Evolutionary conservation across 2,797 vertebrate species (phyloP), one percentile per base, ranked within the genome.

Genomic region (Cyprinella venusta): DNA sequence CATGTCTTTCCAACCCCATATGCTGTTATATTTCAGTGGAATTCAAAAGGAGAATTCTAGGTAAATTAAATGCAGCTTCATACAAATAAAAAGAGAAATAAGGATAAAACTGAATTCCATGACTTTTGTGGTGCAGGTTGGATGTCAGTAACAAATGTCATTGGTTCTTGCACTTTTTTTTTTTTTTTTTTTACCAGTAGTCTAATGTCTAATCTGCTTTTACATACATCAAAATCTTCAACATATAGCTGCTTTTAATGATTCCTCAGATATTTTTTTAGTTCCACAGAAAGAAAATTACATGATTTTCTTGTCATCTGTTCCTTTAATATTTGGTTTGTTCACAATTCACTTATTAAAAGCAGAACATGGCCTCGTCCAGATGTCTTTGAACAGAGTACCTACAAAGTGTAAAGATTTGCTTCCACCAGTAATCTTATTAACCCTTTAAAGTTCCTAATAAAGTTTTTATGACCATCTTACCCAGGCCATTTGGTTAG

Each of bases 401-500:
- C 15, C 13, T 61, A 26, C 61, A 40, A 59, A 59, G 36, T 40
- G 8, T 42, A 76, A 76, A 76, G 13, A 8, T 65, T 36, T 65
- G 16, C 30, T 36, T 21, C 54, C 61, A 76, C 36, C 36, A 40
- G n/a, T 40, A 59, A n/a, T 16, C n/a, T 40, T 26, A 26, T 76
- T 61, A 76, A 26, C n/a, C 33, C 21, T 56, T 75, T 75, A 56
- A 38, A 75, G 19, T 75, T 54, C 50, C 52, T 38, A 65, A 19
- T 78, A 6, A 59, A 19, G 2, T 68, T 42, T 56, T 59, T 19
- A 18, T 67, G 26, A 67, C 24, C 18, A 52, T 59, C 42, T 63
- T 59, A 78, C 71, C 42, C 54, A 4, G 54, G 21, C 75, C 75
- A 83, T 71, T 61, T 78, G 42, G 6, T 76, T 76, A n/a, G 26